Base-by-base conservation (phyloP, 92 coral and sea anemone species). In the Zoanthus sociatus region DNA sequence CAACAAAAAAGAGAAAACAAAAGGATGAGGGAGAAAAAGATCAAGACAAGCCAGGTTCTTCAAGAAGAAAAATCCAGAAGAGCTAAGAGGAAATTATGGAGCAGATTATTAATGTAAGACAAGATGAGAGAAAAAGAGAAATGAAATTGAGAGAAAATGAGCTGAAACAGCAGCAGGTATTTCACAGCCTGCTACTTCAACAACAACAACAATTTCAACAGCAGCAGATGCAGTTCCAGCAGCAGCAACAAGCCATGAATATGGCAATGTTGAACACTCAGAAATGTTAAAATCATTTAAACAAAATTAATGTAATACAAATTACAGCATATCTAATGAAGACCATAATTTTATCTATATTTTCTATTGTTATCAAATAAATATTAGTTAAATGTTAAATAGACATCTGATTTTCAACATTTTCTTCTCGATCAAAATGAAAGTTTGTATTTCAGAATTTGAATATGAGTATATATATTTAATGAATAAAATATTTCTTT, bases 21-120 rank as follows among this genome's bases (percentile, higher is more conserved):
- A 45, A 48, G 48, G 75, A 78, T 58, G 90, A 53, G 30, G 87
- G 33, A 37, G 87, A 87, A 16, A 58, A 47, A 77, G 78, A 88
- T 78, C 33, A 69, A 48, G 86, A 87, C 6, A 66, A 66, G 86
- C 77, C 90, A 70, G 67, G 83, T 51, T 72, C 76, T 78, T 76
- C 85, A 69, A 88, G 76, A 47, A 88, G 88, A 71, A 73, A 77
- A 76, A 72, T 44, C 71, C 88, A 83, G 78, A 73, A 61, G 47
- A 88, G 88, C 70, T 87, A 73, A 67, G 88, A 73, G 45, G 88
- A 82, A 74, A 83, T 88, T 46, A 56, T 88, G 83, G 81, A 82
- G 33, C 75, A 83, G 56, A 88, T 88, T 47, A 64, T 83, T 26
- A 50, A 32, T 3, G 54, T 11, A 20, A 66, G 63, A 68, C 42